Evolutionary conservation across 2,113 vertebrate genomes (phyloP).

Genomic region (Albula goreensis): DNA sequence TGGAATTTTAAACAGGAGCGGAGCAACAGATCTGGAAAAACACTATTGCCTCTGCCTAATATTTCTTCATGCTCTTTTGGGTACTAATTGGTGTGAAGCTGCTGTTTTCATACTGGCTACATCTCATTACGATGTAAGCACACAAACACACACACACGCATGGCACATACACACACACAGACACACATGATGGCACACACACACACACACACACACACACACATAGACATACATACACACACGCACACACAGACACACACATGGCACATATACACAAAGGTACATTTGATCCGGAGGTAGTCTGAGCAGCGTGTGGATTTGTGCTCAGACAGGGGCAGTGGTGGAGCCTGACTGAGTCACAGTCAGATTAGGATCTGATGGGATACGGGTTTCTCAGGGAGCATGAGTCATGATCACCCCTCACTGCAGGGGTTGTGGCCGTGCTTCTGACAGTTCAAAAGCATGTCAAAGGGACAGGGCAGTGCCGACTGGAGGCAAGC

Average conservation of each 20-base stretch:
- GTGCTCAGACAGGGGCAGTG: not conserved
- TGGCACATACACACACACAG: not conserved
- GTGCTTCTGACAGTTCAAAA: not conserved
- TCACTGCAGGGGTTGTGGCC: not conserved
- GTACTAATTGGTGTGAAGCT: constrained; percentile 21
- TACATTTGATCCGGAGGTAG: not conserved
- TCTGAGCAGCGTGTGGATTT: not conserved
- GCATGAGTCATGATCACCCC: not conserved
- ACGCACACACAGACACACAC: not conserved
- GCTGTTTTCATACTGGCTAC: not conserved
- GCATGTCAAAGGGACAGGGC: not conserved
- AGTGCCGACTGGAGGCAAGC: too few relatives aligned
- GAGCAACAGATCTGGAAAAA: not conserved
- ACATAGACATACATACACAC: not conserved
- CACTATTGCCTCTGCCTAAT: not conserved
- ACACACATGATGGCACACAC: not conserved
- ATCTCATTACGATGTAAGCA: not conserved
- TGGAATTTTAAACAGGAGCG: not conserved
- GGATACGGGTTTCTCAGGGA: not conserved
- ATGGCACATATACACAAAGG: not conserved
- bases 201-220: not conserved
- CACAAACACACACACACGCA: not conserved
- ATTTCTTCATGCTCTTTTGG: constrained; percentile 11
- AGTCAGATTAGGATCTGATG: not conserved
- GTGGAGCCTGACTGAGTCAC: not conserved